phyloP scores from a whole-genome alignment of 2,113 vertebrate species.

The Etheostoma cragini region DNA sequence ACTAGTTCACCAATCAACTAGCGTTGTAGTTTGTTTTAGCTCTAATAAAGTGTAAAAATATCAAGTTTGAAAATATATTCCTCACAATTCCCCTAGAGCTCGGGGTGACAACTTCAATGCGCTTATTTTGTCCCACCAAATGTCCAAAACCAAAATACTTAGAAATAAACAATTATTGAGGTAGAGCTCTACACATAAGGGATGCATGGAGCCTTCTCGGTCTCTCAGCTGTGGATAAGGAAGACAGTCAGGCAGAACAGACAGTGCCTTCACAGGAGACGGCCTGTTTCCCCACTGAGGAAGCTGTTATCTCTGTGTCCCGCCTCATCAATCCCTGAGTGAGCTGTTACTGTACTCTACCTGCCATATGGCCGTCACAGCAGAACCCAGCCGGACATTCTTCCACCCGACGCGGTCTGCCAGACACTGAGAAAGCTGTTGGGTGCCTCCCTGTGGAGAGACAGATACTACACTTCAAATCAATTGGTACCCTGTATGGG shows the following conservation, averaged over 20 bases:
- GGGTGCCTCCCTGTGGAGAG: constrained; percentile 84
- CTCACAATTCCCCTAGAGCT: background rate
- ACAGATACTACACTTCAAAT: constrained; percentile 52
- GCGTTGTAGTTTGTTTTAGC: too few relatives aligned
- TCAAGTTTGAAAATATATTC: background rate
- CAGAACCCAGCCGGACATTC: constrained; percentile 76
- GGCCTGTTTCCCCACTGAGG: constrained; percentile 61
- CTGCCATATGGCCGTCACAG: constrained; percentile 84
- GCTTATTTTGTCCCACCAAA: too few relatives aligned
- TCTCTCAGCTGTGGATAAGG: constrained; percentile 52
- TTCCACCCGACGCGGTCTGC: constrained; percentile 77
- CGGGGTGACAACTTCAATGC: too few relatives aligned
- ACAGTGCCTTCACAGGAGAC: constrained; percentile 57
- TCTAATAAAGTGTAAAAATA: too few relatives aligned
- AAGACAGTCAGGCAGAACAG: constrained; percentile 54
- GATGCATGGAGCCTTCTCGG: background rate
- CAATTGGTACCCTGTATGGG: background rate
- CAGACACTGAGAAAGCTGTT: constrained; percentile 82
- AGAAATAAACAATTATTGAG: background rate
- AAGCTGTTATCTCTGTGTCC: constrained; percentile 74
- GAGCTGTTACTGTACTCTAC: constrained; percentile 78
- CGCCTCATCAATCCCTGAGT: constrained; percentile 70
- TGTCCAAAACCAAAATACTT: too few relatives aligned
- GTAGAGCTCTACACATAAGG: background rate
- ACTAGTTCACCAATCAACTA: too few relatives aligned